A percentile compares a stretch with the other conserved stretches of the same genome.
Conservation (phyloP, 2,797 vertebrate species). For the Psittacula echo region DNA sequence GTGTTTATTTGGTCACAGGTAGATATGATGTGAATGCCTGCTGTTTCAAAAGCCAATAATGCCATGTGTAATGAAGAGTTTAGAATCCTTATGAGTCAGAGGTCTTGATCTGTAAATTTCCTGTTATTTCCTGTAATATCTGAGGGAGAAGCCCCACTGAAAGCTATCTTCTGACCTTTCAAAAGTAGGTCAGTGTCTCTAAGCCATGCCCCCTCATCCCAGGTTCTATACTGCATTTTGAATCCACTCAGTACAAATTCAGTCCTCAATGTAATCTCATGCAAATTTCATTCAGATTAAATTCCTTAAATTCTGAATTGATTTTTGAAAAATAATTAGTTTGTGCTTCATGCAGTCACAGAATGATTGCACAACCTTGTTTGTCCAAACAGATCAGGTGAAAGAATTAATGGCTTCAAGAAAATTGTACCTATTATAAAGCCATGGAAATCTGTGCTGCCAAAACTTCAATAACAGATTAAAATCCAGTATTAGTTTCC, state of each 20-base stretch:
- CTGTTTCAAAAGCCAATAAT: neutral
- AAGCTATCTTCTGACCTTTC: neutral
- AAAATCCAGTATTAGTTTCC: neutral
- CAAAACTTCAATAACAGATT: neutral
- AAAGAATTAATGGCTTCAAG: neutral
- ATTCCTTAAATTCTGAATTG: neutral
- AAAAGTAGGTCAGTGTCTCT: neutral
- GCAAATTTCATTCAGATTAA: constrained; percentile 26
- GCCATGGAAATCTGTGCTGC: neutral
- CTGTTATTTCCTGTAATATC: neutral
- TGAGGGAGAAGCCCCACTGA: neutral
- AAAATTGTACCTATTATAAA: neutral
- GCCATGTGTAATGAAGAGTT: neutral
- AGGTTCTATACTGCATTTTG: neutral
- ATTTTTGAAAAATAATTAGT: neutral
- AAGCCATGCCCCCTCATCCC: neutral
- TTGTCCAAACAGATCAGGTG: neutral
- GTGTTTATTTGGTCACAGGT: neutral
- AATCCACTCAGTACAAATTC: constrained; percentile 13
- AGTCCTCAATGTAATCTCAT: neutral
- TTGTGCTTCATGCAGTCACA: neutral
- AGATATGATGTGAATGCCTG: neutral
- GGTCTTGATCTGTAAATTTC: neutral
- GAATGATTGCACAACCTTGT: neutral
- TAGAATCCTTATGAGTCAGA: neutral